These are phyloP conservation scores for Pseudococcus longispinus DNA, from an alignment of 2,888 invertebrate species.

Conservation along the genomic window DNA sequence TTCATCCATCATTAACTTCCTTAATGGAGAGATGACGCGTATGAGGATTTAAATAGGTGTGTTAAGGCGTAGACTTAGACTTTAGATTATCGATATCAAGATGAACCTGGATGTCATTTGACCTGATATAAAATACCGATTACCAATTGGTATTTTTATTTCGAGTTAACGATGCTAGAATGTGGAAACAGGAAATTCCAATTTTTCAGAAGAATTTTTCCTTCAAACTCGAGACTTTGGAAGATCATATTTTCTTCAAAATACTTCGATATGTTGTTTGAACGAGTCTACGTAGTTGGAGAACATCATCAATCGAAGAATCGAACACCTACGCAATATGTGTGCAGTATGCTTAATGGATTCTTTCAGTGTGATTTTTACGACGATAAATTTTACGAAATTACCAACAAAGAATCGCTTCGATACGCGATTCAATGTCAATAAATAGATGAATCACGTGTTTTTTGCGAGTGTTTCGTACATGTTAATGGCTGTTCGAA, in stretches of 20 bases:
- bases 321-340: background rate
- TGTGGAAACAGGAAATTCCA: no score
- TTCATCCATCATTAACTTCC: conserved; percentile 6
- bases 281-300: background rate
- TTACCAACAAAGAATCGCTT: background rate
- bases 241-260: background rate
- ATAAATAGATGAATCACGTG: background rate
- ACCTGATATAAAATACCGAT: background rate
- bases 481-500: background rate
- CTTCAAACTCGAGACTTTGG: background rate
- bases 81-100: background rate
- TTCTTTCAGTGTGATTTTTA: background rate
- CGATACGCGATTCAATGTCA: background rate
- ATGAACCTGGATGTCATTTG: background rate
- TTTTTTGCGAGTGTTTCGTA: background rate
- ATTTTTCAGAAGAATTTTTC: no score
- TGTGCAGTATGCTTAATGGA: no score
- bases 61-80: background rate
- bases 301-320: background rate
- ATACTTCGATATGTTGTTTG: no score
- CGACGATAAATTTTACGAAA: background rate
- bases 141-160: background rate
- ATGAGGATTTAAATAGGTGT: background rate
- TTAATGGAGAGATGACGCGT: background rate
- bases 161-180: background rate